A percentile compares a stretch with the other conserved stretches of the same genome.
phyloP scores from a whole-genome alignment of 2,888 invertebrate genomes.

The Hanleya hanleyi region DNA sequence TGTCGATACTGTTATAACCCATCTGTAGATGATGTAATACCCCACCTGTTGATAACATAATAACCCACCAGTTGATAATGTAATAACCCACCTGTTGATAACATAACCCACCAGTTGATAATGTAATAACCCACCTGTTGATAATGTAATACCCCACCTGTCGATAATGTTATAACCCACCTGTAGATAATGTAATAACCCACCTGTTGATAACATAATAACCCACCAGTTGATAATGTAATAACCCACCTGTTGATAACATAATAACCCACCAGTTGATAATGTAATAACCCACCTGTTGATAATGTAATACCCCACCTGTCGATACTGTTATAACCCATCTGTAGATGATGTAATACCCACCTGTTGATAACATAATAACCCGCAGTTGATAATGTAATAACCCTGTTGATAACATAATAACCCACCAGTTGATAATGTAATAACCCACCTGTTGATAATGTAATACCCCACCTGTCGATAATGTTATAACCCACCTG shows the following conservation, averaged over 20 bases:
- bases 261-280: slow-evolving; percentile 63
- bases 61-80: slow-evolving; percentile 69
- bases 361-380: no score
- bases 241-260: slow-evolving; percentile 85
- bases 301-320: slow-evolving; percentile 92
- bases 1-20: slow-evolving; percentile 91
- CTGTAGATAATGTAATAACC: slow-evolving; percentile 70
- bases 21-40: slow-evolving; percentile 94
- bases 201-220: slow-evolving; percentile 87
- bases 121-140: slow-evolving; percentile 91
- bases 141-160: background rate
- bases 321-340: slow-evolving; percentile 95
- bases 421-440: slow-evolving; percentile 91
- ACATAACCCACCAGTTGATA: slow-evolving; percentile 91
- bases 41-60: slow-evolving; percentile 79
- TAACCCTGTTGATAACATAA: slow-evolving; percentile 83
- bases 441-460: slow-evolving; percentile 87
- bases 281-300: slow-evolving; percentile 75
- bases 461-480: background rate
- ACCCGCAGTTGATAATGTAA: slow-evolving; percentile 71
- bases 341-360: slow-evolving; percentile 75
- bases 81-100: slow-evolving; percentile 80
- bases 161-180: no score
- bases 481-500: slow-evolving; percentile 69
- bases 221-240: slow-evolving; percentile 91